phyloP scores from a whole-genome alignment of 2,113 vertebrate species.

The Hippocampus zosterae region DNA sequence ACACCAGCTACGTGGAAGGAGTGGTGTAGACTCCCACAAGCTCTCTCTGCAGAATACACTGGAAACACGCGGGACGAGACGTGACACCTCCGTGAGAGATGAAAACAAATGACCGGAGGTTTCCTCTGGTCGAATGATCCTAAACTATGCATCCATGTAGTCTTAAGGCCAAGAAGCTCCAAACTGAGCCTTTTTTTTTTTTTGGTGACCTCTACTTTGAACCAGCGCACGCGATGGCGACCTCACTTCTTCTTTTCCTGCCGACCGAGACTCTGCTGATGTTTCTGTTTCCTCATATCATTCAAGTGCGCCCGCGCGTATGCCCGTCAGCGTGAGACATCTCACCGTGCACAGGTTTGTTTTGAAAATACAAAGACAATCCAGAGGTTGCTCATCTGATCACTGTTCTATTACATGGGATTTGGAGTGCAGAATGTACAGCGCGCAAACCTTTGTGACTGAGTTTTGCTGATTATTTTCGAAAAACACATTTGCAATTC shows the following conservation, averaged over 20 bases:
- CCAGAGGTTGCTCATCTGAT: constrained; percentile 30
- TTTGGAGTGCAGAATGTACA: constrained; percentile 15
- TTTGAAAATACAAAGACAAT: constrained; percentile 23
- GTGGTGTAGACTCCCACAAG: constrained; percentile 69
- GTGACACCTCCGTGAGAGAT: constrained; percentile 21
- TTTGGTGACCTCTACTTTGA: constrained; percentile 22
- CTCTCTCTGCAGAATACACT: constrained; percentile 52
- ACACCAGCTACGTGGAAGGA: constrained; percentile 81
- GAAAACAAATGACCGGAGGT: constrained; percentile 6
- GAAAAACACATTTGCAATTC: constrained; percentile 19
- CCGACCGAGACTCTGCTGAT: constrained; percentile 12
- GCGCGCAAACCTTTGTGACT: constrained; percentile 24
- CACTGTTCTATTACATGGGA: constrained; percentile 19
- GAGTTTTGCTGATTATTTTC: constrained; percentile 3
- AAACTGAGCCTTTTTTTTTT: constrained; percentile 7
- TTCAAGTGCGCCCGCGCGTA: constrained; percentile 21
- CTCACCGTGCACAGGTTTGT: constrained; percentile 13
- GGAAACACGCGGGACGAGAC: constrained; percentile 37
- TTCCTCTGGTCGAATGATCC: constrained; percentile 29
- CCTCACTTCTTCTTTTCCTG: constrained; percentile 17
- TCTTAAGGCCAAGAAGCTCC: not conserved
- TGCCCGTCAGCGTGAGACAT: constrained; percentile 23
- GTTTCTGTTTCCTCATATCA: constrained; percentile 23
- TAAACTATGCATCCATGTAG: constrained; percentile 16
- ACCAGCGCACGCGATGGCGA: constrained; percentile 39